Conservation (phyloP, 2,113 vertebrate genomes). For the Hylia prasina region DNA sequence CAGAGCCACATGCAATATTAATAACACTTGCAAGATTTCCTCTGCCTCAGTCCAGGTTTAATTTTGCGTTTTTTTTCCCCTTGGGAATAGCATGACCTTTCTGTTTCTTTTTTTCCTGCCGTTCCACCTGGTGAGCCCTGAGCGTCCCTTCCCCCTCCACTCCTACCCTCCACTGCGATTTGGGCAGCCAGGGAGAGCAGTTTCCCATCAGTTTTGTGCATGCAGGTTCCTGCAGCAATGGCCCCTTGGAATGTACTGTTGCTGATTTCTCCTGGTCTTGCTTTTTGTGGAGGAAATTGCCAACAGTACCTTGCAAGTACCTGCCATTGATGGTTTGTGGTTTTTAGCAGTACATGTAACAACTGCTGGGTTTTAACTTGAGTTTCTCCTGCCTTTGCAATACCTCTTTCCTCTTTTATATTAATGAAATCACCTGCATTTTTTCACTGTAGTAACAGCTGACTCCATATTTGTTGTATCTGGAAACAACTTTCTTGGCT, state of each 20-base stretch:
- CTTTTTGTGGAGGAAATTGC: constrained; percentile 52
- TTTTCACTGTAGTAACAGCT: constrained; percentile 9
- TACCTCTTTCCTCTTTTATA: neutral
- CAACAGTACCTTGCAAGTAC: constrained; percentile 68
- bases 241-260: constrained; percentile 59
- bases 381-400: constrained; percentile 19
- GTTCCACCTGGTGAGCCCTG: constrained; percentile 69
- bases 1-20: neutral
- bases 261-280: neutral
- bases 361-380: constrained; percentile 7
- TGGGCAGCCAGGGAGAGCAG: constrained; percentile 86
- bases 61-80: constrained; percentile 35
- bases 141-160: constrained; percentile 77
- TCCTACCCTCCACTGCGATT: constrained; percentile 82
- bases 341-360: neutral
- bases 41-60: constrained; percentile 8
- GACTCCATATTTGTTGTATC: constrained; percentile 50
- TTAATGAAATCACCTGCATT: constrained; percentile 1
- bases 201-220: constrained; percentile 99
- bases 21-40: neutral
- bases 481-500: neutral
- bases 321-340: constrained; percentile 46
- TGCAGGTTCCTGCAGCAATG: constrained; percentile 78
- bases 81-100: constrained; percentile 71
- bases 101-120: constrained; percentile 66